A percentile compares a stretch with the other conserved stretches of the same genome.
Evolutionary conservation across 2,113 vertebrate genomes (phyloP).

Genomic region (Pseudorhombus dupliciocellatus): DNA sequence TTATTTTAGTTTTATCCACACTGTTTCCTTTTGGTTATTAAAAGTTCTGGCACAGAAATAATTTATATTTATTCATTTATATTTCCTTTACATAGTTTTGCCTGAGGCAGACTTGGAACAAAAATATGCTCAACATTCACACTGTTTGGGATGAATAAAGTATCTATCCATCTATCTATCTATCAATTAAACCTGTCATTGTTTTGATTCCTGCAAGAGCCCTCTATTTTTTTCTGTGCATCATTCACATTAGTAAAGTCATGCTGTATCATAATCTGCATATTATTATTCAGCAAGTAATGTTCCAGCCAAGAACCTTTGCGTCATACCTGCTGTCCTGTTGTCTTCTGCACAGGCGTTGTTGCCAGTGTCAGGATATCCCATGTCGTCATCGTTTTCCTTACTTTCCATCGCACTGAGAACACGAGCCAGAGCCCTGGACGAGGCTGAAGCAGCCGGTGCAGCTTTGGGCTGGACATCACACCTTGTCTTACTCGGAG

Average conservation of each 20-base stretch:
- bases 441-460: constrained; percentile 46
- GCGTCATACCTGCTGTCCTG: constrained; percentile 50
- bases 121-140: too few species aligned
- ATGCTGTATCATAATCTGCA: neutral
- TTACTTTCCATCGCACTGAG: constrained; percentile 74
- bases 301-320: neutral
- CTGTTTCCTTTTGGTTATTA: neutral
- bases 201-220: neutral
- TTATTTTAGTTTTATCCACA: too few species aligned
- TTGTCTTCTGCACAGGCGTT: constrained; percentile 15
- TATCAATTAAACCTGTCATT: accelerated
- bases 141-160: too few species aligned
- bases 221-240: neutral
- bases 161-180: too few species aligned
- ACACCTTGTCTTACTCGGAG: constrained; percentile 3
- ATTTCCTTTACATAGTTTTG: too few species aligned
- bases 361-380: constrained; percentile 12
- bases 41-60: neutral
- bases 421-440: constrained; percentile 76
- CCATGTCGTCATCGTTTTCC: constrained; percentile 62
- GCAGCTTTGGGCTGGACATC: constrained; percentile 11
- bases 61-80: too few species aligned
- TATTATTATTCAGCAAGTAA: neutral
- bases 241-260: neutral
- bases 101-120: too few species aligned